Evolutionary conservation across 2,797 vertebrate genomes (phyloP).

Genomic region (Capromys pilorides): DNA sequence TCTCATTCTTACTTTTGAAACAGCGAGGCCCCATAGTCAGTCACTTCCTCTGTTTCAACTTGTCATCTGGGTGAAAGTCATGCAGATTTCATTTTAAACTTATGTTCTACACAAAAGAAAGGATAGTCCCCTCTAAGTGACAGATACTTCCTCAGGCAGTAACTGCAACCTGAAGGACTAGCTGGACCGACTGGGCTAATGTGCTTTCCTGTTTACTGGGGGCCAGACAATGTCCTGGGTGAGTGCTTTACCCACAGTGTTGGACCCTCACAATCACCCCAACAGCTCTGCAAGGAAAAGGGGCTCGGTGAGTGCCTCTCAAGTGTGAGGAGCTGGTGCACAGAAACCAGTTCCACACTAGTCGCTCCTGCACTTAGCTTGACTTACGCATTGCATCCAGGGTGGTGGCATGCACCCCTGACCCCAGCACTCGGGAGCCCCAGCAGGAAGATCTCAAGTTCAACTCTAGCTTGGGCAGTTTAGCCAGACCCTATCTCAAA

Average conservation of each 20-base stretch:
- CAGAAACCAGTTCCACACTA: not conserved
- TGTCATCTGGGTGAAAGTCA: not conserved
- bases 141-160: not conserved
- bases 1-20: constrained; percentile 8
- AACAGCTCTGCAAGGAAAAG: not conserved
- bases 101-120: not conserved
- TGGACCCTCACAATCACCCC: not conserved
- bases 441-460: not conserved
- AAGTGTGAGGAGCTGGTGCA: not conserved
- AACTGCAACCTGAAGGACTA: not conserved
- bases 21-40: not conserved
- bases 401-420: not conserved
- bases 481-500: not conserved
- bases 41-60: not conserved
- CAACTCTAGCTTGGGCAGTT: not conserved
- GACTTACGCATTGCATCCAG: not conserved
- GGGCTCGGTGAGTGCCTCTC: not conserved
- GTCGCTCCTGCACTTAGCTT: not conserved
- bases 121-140: not conserved
- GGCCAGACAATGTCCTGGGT: not conserved
- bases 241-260: not conserved
- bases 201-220: not conserved
- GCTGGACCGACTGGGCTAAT: not conserved
- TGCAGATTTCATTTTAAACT: constrained; percentile 30
- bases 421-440: not conserved